phyloP scores from a whole-genome alignment of 2,113 vertebrate genomes.

The Callipepla californica region DNA sequence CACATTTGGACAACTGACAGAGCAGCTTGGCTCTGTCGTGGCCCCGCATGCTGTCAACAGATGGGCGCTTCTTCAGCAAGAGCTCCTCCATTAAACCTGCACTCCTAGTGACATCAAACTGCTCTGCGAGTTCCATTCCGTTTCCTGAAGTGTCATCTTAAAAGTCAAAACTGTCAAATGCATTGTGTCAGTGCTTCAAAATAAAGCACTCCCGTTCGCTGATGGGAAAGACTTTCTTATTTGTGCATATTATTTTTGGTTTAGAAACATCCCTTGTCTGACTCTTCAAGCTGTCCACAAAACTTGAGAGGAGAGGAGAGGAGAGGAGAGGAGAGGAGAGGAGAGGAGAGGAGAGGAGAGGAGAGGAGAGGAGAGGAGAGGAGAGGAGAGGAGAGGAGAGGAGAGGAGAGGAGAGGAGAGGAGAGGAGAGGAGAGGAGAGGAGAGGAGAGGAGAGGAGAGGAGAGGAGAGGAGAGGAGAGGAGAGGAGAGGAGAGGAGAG shows the following conservation, averaged over 20 bases:
- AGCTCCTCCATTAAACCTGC: not conserved
- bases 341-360: too few species aligned
- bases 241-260: too few species aligned
- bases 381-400: too few species aligned
- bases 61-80: not conserved
- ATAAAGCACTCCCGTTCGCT: accelerated
- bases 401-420: too few species aligned
- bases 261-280: accelerated
- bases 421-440: too few species aligned
- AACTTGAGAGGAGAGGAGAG: too few species aligned
- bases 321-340: too few species aligned
- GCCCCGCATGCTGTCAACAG: accelerated
- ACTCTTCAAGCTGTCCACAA: accelerated
- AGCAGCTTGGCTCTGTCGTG: accelerated
- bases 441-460: too few species aligned
- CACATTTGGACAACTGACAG: accelerated
- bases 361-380: too few species aligned
- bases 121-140: accelerated
- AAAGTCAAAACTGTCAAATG: not conserved
- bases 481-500: too few species aligned
- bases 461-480: too few species aligned
- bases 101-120: accelerated
- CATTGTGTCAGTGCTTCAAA: accelerated
- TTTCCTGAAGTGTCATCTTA: accelerated
- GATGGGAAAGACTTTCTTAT: not conserved